Conservation (phyloP, 30 jellyfish, hydroid and myxozoan species). For the Aurelia aurita complex sp. Pacific region DNA sequence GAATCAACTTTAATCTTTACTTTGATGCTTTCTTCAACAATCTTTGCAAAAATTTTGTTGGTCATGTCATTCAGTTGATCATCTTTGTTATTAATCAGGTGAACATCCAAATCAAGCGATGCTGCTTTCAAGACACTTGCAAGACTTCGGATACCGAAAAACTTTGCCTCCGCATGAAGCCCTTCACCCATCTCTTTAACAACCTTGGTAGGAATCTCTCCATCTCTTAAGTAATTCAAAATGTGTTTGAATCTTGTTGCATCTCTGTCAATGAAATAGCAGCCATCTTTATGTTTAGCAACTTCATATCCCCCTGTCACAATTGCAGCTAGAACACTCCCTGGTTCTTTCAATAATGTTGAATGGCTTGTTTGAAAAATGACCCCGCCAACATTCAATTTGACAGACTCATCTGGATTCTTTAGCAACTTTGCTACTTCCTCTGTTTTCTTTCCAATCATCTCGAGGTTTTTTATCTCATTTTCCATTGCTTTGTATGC, state of each 20-base stretch:
- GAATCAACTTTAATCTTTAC: too few species aligned
- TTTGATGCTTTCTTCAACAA: too few species aligned
- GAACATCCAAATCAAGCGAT: too few species aligned
- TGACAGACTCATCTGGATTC: constrained; percentile 11
- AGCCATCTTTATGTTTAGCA: constrained; percentile 11
- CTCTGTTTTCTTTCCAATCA: not conserved
- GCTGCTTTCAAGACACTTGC: not conserved
- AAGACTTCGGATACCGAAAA: not conserved
- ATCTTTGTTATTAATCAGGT: too few species aligned
- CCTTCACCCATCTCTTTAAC: constrained; percentile 18
- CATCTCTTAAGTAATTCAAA: constrained; percentile 39
- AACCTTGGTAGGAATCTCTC: constrained; percentile 4
- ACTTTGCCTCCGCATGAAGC: constrained; percentile 17
- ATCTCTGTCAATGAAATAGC: constrained; percentile 36
- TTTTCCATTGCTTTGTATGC: not conserved
- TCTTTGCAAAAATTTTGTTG: too few species aligned
- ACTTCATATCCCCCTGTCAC: constrained; percentile 17
- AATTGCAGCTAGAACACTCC: constrained; percentile 2
- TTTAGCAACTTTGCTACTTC: not conserved
- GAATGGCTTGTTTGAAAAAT: constrained; percentile 11
- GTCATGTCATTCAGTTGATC: too few species aligned
- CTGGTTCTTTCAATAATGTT: constrained; percentile 10
- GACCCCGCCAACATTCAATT: constrained; percentile 41
- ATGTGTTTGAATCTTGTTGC: constrained; percentile 28
- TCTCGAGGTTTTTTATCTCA: not conserved